A percentile compares a stretch with the other conserved stretches of the same genome.
Conservation (phyloP, 2,797 vertebrate species). For the Chromobotia macracanthus region DNA sequence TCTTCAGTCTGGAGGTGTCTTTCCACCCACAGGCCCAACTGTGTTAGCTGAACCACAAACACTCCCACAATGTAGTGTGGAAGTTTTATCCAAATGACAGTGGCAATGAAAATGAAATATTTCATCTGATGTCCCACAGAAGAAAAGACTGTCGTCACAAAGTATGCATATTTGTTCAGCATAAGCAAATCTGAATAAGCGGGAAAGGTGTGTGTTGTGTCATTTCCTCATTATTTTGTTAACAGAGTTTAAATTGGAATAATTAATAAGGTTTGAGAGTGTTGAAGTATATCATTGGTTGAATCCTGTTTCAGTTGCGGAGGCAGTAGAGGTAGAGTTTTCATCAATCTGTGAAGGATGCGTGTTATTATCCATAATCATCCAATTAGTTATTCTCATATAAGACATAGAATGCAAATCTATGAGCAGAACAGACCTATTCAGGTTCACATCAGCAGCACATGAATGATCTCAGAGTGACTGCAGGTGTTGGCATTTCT, state of each 20-base stretch:
- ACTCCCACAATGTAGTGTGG: neutral
- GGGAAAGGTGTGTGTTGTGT: neutral
- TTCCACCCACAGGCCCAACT: conserved; percentile 9
- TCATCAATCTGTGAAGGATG: neutral
- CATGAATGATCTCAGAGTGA: neutral
- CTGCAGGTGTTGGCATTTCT: neutral
- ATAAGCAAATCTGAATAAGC: neutral
- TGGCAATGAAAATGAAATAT: neutral
- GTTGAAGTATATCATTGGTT: neutral
- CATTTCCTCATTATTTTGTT: neutral
- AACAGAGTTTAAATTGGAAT: neutral
- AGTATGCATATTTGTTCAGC: conserved; percentile 12
- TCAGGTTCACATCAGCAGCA: conserved; percentile 69
- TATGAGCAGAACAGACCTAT: conserved; percentile 66
- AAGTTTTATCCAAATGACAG: neutral
- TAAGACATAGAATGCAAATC: conserved; percentile 62
- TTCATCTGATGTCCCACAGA: conserved; percentile 14
- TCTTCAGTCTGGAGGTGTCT: conserved; percentile 31
- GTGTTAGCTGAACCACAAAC: neutral
- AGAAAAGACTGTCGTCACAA: conserved; percentile 10
- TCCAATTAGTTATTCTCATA: conserved; percentile 20
- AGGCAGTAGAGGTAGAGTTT: neutral
- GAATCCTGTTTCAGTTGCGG: neutral
- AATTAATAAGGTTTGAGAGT: neutral
- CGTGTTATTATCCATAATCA: conserved; percentile 22